Base-by-base conservation (phyloP, 2,113 vertebrate species). In the Misgurnus mizolepis region DNA sequence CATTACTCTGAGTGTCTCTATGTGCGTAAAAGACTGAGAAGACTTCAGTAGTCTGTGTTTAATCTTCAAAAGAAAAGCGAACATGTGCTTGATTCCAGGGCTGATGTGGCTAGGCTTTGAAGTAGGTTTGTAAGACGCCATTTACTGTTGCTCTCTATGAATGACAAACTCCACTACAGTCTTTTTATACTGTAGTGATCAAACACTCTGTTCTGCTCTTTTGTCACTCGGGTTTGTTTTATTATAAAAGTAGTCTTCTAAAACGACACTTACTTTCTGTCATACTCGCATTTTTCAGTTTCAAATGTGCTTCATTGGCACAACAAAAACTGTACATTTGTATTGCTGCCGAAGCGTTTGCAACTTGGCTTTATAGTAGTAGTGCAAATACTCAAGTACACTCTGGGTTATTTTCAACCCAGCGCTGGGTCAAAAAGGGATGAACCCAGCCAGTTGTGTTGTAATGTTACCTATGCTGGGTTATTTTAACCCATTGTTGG, bases 11-110 rank as follows among this genome's bases (percentile, higher is more conserved):
- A 14, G 11, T 53, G 11, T 53, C 12, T 53, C 11, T 15, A 3
- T 61, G 73, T 45, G 60, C 7, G 18, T 15, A 22, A 12, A 53
- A 53, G 12, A 14, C 50, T 72, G 64, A 39, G 5, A 9, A 76
- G 50, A 69, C n/a, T 75, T 27, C 65, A 39, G 60, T 41, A 49
- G 56, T 74, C 71, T 15, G 55, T 40, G 66, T 58, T 49, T 80
- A 34, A 50, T 53, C 49, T 58, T 74, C 40, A 55, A 69, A 62
- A 62, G 47, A 69, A n/a, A 76, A 6, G 40, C 49, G 18, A 74
- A 47, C 67, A 65, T 41, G 22, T 65, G 68, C 6, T 15, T 43
- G 6, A 62, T 67, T 56, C 27, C 50, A 62, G 66, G 17, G 22
- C 3, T 6, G 14, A 18, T 75, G n/a, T 72, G 45, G 17, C 49